Evolutionary conservation across 1,140 invertebrate species (phyloP).

Genomic region (Diorhabda carinulata): DNA sequence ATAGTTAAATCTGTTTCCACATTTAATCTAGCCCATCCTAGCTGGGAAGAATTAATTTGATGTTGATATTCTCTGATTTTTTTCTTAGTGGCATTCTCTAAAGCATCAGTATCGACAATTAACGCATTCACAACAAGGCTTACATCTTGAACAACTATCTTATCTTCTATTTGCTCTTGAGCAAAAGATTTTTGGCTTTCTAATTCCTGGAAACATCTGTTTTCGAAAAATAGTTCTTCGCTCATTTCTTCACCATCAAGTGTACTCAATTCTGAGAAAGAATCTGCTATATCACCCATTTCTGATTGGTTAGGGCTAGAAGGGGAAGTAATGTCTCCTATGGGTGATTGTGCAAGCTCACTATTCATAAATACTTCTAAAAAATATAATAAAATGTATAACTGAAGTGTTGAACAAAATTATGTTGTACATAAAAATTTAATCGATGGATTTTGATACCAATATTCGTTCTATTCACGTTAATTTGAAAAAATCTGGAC

Average conservation of each 20-base stretch:
- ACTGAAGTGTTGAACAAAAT: too few species aligned
- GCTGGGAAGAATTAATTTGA: conserved; percentile 63
- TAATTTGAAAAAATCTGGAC: too few species aligned
- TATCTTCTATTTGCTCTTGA: conserved; percentile 31
- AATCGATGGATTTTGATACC: too few species aligned
- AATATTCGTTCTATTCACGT: too few species aligned
- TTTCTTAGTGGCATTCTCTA: conserved; percentile 53
- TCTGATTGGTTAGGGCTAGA: conserved; percentile 41
- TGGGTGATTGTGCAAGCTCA: conserved; percentile 25
- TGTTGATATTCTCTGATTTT: conserved; percentile 55
- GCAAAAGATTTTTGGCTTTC: conserved; percentile 39
- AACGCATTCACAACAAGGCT: conserved; percentile 45
- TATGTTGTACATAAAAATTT: too few species aligned
- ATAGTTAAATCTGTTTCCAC: conserved; percentile 62
- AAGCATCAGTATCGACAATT: conserved; percentile 51
- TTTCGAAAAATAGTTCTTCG: conserved; percentile 39
- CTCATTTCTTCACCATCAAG: conserved; percentile 39
- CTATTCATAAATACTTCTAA: conserved; percentile 27
- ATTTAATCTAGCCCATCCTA: conserved; percentile 63
- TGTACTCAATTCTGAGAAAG: conserved; percentile 38
- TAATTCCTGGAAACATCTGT: conserved; percentile 43
- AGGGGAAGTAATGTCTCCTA: conserved; percentile 29
- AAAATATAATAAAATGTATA: conserved; percentile 3
- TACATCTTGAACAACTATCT: conserved; percentile 31
- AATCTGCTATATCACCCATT: conserved; percentile 28